Base-by-base conservation (phyloP, 2,113 vertebrate species). In the Dipodomys spectabilis region DNA sequence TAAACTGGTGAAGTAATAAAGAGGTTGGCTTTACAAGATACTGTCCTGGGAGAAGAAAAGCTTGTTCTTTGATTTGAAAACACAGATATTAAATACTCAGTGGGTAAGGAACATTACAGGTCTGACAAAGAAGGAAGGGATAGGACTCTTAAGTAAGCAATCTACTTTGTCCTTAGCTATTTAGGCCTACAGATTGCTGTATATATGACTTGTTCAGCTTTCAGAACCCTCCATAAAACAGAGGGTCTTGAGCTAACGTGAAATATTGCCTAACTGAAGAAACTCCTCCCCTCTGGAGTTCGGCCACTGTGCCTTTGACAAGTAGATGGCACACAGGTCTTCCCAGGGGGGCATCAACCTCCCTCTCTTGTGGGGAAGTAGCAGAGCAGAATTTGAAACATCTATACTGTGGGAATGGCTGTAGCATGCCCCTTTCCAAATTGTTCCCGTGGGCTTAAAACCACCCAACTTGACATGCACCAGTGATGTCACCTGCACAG, bases 21-120 rank as follows among this genome's bases (percentile, higher is more conserved):
- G 96, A 97, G 90, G 86, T 94, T 96, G 95, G 94, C 92, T 96
- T 97, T 39, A 93, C 82, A 96, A 92, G 96, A 95, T 79, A 92
- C 93, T 96, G 92, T 78, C 71, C 80, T 94, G 93, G 6, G 28
- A 98, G 96, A 97, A 81, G 25, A 65, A 97, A 96, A 83, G 79
- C 94, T 94, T 95, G 96, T 93, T 97, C 94, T 96, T 88, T 88
- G 91, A 93, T 77, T 44, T 92, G 89, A 98, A 97, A 96, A 95
- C 82, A 94, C 90, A 65, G 80, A 95, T 94, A 92, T 97, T 97
- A 96, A 74, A 96, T 94, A 92, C 97, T 84, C 92, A 71, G 92
- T 95, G 88, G 96, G 97, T 92, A 95, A 93, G 93, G 60, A 92
- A 65, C 92, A 65, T 82, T 84, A 69, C 35, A 62, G 90, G 45